phyloP scores from a whole-genome alignment of 2,797 vertebrate species.

The Melopsittacus undulatus region DNA sequence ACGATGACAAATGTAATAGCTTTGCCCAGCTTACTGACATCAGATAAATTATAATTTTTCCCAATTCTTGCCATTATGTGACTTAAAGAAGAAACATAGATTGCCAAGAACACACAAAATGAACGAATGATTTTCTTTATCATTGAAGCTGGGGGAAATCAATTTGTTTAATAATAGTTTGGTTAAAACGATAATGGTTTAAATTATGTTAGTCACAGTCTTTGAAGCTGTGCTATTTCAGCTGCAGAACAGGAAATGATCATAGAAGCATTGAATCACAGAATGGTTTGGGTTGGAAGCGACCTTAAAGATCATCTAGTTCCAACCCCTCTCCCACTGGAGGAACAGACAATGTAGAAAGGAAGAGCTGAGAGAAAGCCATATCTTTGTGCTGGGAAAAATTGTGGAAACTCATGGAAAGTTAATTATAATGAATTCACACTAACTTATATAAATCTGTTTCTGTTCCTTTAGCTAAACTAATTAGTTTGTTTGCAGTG shows the following conservation, averaged over 20 bases:
- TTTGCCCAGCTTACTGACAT: constrained; percentile 34
- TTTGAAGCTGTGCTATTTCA: constrained; percentile 20
- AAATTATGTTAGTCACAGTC: constrained; percentile 26
- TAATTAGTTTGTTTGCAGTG: background rate
- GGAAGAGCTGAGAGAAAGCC: background rate
- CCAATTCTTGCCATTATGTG: constrained; percentile 22
- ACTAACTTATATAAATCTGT: background rate
- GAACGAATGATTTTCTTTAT: constrained; percentile 44
- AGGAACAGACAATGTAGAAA: background rate
- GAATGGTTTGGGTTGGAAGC: background rate
- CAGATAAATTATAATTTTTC: constrained; percentile 44
- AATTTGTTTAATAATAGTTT: constrained; percentile 54
- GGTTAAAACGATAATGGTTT: constrained; percentile 44
- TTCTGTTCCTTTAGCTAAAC: background rate
- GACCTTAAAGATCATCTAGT: background rate
- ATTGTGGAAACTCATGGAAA: background rate
- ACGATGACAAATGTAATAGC: constrained; percentile 18
- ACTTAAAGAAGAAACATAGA: constrained; percentile 38
- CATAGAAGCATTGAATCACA: background rate
- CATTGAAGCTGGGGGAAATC: background rate
- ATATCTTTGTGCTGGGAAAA: background rate
- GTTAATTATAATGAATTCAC: background rate
- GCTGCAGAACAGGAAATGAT: constrained; percentile 1
- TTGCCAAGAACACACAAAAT: constrained; percentile 35
- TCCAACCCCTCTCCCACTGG: background rate